Conservation (phyloP, 1,140 invertebrate genomes). For the Aphidius ervi region DNA sequence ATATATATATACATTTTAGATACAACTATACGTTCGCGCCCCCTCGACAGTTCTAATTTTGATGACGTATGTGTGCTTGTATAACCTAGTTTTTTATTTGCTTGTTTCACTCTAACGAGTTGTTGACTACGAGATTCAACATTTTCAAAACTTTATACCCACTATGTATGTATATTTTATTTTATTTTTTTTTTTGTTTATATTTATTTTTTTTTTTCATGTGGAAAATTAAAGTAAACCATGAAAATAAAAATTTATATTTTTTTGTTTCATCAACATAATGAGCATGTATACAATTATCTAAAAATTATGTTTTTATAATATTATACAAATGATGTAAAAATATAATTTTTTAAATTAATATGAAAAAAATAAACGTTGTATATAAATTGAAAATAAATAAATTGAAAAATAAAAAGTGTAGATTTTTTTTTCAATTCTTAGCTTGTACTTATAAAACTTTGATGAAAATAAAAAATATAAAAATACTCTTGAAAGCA, state of each 20-base stretch:
- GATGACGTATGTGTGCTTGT: constrained; percentile 50
- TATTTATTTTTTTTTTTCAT: neutral
- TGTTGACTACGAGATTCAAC: constrained; percentile 33
- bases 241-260: neutral
- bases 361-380: too few species aligned
- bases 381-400: too few species aligned
- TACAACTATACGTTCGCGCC: constrained; percentile 41
- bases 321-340: too few species aligned
- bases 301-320: too few species aligned
- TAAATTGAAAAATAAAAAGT: too few species aligned
- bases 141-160: neutral
- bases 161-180: constrained; percentile 10
- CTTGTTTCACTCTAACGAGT: constrained; percentile 45
- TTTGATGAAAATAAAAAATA: too few species aligned
- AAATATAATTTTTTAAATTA: too few species aligned
- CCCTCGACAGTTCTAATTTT: constrained; percentile 42
- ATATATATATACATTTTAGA: constrained; percentile 36
- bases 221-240: neutral
- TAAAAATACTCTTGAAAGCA: too few species aligned
- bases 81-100: constrained; percentile 51
- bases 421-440: too few species aligned
- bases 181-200: neutral
- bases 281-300: too few species aligned
- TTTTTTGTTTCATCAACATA: neutral
- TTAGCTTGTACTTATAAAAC: too few species aligned